Percentiles rank a stretch among this genome's conserved stretches.
These are phyloP conservation scores for Cantharis flavilabris DNA, from an alignment of 2,888 invertebrate species.

Conservation along the genomic window DNA sequence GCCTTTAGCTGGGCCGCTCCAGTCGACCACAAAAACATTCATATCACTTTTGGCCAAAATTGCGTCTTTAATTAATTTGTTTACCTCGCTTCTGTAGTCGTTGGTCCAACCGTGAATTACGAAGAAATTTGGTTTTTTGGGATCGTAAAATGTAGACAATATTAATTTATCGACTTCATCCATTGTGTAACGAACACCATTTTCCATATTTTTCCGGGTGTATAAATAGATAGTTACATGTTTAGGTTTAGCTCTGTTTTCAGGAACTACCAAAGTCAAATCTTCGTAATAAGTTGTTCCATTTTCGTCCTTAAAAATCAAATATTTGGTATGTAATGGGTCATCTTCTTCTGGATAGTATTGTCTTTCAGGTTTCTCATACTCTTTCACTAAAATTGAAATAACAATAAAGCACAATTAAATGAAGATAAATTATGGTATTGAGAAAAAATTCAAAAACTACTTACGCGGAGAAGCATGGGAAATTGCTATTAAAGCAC, in stretches of 20 bases:
- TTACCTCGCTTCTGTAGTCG: conserved; percentile 12
- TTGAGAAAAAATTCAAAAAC: not conserved
- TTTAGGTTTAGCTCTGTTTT: not conserved
- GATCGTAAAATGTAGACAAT: conserved; percentile 6
- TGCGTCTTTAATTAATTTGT: conserved; percentile 11
- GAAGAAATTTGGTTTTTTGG: conserved; percentile 14
- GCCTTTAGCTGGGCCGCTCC: conserved; percentile 9
- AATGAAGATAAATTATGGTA: not conserved
- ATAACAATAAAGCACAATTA: not conserved
- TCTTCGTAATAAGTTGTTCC: conserved; percentile 25
- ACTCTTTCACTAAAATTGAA: not conserved
- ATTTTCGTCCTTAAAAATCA: conserved; percentile 18
- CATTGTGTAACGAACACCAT: not conserved
- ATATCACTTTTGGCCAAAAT: conserved; percentile 6
- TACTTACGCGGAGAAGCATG: not conserved
- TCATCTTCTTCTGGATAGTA: conserved; percentile 4
- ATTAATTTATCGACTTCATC: not conserved
- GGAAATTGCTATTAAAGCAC: not conserved
- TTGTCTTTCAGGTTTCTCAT: not conserved
- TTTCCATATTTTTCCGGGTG: conserved; percentile 27
- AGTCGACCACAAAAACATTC: conserved; percentile 28
- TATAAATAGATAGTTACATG: conserved; percentile 41
- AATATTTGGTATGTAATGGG: conserved; percentile 4
- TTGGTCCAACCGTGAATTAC: conserved; percentile 29
- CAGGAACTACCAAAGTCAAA: conserved; percentile 2